Base-by-base conservation (phyloP, 1,140 invertebrate genomes). In the Panagrolaimus sp. region DNA sequence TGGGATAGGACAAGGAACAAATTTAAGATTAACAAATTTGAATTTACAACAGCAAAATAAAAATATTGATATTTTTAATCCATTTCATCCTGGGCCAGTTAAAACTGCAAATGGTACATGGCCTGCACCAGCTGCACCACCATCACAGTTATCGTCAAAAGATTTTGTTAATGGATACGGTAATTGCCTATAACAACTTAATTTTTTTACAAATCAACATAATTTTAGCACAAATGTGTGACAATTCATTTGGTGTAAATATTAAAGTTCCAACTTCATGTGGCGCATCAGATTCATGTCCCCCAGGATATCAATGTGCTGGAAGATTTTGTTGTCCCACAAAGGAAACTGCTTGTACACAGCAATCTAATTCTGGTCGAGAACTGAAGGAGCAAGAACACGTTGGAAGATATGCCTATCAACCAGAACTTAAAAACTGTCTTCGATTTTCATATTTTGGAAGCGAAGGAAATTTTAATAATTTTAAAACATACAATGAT, bases 371-470 rank as follows among this genome's bases (percentile, higher is more conserved):
- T 43, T 78, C 76, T 20, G 73, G 73, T 5, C 71, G 57, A 25
- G 73, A 74, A 68, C 16, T 45, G 3, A 38, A 46, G 13, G 75
- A 48, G 0, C 57, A 53, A 14, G 47, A 62, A 38, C 73, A 74
- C 44, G 46, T 70, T 45, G 63, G 75, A 13, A 73, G 73, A 27
- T 74, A 57, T 53, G 72, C 47, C 14, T 74, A 43, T 23, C 47
- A 74, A 27, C 20, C 38, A 4, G 20, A 42, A 13, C 61, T 74
- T 0, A 64, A 68, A 0, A 61, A 44, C n/a, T 74, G 73, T 51
- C 72, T 66, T 16, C 76, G 65, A 23, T 74, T 74, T 47, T 78
- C 75, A 7, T 74, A 78, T 44, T 74, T 74, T 51, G 73, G 73
- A 27, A 45, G 38, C 43, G 70, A 46, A 31, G 73, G 76, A 14